Evolutionary conservation across 2,113 vertebrate genomes (phyloP).

Genomic region (Raphicerus campestris): DNA sequence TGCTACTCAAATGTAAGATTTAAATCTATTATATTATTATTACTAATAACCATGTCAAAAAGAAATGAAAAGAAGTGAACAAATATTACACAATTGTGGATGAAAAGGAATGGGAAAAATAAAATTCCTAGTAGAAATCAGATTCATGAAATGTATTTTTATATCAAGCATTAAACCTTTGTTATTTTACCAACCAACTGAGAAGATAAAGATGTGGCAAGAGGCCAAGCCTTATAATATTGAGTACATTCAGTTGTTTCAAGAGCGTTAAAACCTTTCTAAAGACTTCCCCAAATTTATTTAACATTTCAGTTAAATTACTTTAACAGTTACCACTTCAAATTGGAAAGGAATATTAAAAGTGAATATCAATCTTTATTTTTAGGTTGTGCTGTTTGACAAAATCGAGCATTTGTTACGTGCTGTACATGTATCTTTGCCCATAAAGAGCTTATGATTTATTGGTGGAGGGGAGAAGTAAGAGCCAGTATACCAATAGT

Average conservation of each 20-base stretch:
- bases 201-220: neutral
- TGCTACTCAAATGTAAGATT: neutral
- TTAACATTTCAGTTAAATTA: conserved; percentile 21
- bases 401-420: neutral
- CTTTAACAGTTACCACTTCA: neutral
- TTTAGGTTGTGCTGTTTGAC: neutral
- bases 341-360: neutral
- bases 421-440: neutral
- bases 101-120: conserved; percentile 6
- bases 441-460: neutral
- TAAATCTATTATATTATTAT: neutral
- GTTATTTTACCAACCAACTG: neutral
- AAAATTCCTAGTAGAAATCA: neutral
- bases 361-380: neutral
- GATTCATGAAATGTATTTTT: neutral
- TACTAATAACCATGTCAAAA: neutral
- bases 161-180: neutral
- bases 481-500: neutral
- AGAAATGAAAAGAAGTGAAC: neutral
- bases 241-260: neutral
- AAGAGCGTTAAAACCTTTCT: neutral
- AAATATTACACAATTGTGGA: neutral
- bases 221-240: neutral
- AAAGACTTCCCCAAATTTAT: neutral
- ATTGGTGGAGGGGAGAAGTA: neutral